Conservation (phyloP, 2,888 invertebrate species). For the Philereme transversata region DNA sequence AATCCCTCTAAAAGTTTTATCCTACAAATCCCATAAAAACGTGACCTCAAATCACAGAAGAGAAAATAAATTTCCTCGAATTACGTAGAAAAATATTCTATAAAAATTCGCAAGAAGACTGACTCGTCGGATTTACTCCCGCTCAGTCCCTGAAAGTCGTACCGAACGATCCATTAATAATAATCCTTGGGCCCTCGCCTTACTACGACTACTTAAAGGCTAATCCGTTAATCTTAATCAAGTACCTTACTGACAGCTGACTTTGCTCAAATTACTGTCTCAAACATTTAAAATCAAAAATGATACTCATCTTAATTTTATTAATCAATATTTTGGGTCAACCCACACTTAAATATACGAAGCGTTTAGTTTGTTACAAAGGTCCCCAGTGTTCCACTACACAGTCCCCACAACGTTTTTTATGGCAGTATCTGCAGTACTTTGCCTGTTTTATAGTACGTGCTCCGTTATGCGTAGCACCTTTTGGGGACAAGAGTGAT, state of each 20-base stretch:
- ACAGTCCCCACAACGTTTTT: no score
- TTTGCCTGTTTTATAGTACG: no score
- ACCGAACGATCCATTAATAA: constrained; percentile 55
- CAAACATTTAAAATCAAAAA: constrained; percentile 30
- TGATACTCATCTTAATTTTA: constrained; percentile 4
- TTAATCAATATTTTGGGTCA: background rate
- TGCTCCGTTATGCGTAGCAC: no score
- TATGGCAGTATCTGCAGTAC: no score
- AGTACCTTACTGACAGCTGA: constrained; percentile 55
- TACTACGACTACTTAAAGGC: constrained; percentile 49
- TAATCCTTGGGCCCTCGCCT: constrained; percentile 47
- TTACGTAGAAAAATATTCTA: constrained; percentile 11
- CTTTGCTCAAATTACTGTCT: constrained; percentile 39
- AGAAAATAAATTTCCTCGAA: constrained; percentile 16
- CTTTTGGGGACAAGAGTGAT: no score
- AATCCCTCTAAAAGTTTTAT: background rate
- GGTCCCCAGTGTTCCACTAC: background rate
- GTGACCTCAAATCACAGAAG: constrained; percentile 5
- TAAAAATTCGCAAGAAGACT: constrained; percentile 15
- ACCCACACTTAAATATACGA: background rate
- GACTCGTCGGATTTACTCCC: constrained; percentile 21
- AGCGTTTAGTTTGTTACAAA: background rate
- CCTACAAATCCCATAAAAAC: constrained; percentile 6
- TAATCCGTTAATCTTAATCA: constrained; percentile 62
- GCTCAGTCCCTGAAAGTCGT: constrained; percentile 41